phyloP scores from a whole-genome alignment of 2,888 invertebrate species.

The Psylliodes chrysocephalus region DNA sequence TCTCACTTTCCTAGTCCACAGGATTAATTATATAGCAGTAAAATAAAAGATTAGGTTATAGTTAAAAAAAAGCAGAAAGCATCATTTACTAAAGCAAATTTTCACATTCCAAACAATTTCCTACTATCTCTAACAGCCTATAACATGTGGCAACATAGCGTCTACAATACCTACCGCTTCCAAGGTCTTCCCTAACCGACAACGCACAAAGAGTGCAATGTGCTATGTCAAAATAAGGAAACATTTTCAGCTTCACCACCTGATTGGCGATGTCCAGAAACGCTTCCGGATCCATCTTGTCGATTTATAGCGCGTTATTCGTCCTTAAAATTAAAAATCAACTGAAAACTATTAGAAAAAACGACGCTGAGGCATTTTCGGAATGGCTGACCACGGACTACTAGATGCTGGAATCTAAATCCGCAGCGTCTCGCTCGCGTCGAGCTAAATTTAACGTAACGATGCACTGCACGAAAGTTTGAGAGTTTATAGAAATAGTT shows the following conservation, averaged over 20 bases:
- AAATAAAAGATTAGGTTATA: no score
- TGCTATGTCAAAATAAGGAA: conserved; percentile 98
- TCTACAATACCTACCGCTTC: conserved; percentile 75
- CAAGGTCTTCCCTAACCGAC: conserved; percentile 94
- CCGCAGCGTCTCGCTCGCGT: conserved; percentile 5
- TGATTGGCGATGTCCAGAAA: conserved; percentile 98
- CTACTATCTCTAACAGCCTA: not conserved
- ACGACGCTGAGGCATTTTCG: conserved; percentile 41
- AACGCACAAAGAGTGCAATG: conserved; percentile 95
- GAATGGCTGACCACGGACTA: conserved; percentile 44
- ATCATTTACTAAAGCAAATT: no score
- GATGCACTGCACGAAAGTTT: not conserved
- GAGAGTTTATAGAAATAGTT: not conserved
- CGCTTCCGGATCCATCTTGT: conserved; percentile 91
- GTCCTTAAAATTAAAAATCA: conserved; percentile 1
- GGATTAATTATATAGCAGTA: no score
- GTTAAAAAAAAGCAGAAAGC: not conserved
- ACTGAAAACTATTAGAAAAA: conserved; percentile 1
- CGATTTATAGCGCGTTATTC: not conserved
- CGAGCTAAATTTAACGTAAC: conserved; percentile 7
- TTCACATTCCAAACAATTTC: not conserved
- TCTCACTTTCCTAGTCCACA: no score
- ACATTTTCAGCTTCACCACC: conserved; percentile 99
- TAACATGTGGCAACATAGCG: not conserved
- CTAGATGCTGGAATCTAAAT: conserved; percentile 3